phyloP scores from a whole-genome alignment of 2,113 vertebrate genomes.

The Podocnemis expansa region DNA sequence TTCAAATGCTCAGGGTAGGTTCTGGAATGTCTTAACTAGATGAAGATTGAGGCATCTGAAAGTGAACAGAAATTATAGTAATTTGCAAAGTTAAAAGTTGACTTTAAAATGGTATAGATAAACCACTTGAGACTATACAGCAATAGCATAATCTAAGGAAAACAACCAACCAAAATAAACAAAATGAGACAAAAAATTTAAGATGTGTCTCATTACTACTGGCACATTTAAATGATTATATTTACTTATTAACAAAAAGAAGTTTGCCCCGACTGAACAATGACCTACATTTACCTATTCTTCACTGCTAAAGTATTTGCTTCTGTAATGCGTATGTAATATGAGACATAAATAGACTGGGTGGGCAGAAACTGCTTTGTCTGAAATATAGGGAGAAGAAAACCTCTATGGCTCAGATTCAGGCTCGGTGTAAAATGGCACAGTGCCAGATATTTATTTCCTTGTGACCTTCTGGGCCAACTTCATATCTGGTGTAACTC shows the following conservation, averaged over 20 bases:
- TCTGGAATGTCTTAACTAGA: neutral
- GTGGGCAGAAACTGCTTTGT: neutral
- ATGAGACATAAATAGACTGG: neutral
- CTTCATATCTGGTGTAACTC: neutral
- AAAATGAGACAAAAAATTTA: neutral
- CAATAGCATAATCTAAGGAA: neutral
- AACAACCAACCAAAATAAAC: neutral
- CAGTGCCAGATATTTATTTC: neutral
- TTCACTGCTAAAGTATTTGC: neutral
- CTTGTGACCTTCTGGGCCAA: neutral
- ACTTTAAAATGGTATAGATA: neutral
- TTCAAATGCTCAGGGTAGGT: constrained; percentile 84
- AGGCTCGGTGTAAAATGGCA: neutral
- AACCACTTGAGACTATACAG: neutral
- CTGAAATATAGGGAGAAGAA: neutral
- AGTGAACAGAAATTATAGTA: neutral
- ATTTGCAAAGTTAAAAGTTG: neutral
- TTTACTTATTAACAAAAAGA: neutral
- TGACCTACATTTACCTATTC: neutral
- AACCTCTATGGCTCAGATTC: neutral
- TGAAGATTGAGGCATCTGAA: neutral
- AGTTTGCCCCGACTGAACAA: neutral
- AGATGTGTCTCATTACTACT: neutral
- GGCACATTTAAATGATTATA: neutral
- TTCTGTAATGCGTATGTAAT: neutral